phyloP scores from a whole-genome alignment of 2,888 invertebrate species.

The Arenicola marina region DNA sequence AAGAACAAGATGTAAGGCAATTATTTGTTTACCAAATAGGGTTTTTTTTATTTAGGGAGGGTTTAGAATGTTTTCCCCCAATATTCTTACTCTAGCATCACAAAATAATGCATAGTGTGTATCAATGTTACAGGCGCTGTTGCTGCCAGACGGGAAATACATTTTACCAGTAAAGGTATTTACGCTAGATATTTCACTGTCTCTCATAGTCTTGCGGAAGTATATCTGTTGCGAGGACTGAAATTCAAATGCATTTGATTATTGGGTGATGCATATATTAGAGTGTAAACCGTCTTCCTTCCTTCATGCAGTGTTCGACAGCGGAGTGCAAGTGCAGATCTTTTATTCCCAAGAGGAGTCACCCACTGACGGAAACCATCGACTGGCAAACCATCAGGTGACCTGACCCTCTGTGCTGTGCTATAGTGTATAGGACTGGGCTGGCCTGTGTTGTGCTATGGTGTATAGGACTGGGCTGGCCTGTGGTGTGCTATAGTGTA shows the following conservation, averaged over 20 bases:
- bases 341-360: slow-evolving; percentile 58
- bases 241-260: neutral
- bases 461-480: too few species aligned
- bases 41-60: neutral
- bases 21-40: too few species aligned
- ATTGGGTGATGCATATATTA: neutral
- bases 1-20: too few species aligned
- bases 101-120: neutral
- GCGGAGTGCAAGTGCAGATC: slow-evolving; percentile 54
- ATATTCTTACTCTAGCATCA: neutral
- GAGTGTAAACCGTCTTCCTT: neutral
- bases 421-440: too few species aligned
- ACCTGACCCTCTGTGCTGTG: too few species aligned
- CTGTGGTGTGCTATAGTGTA: too few species aligned
- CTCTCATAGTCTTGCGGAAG: neutral
- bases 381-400: slow-evolving; percentile 77
- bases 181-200: neutral
- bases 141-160: slow-evolving; percentile 70
- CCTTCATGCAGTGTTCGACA: slow-evolving; percentile 57
- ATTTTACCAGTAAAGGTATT: slow-evolving; percentile 65
- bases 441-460: too few species aligned
- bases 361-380: slow-evolving; percentile 72
- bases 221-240: neutral
- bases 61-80: neutral
- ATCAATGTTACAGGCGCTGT: slow-evolving; percentile 55